Evolutionary conservation across 2,113 vertebrate genomes (phyloP), one percentile per base, ranked within the genome.

Genomic region (Lepisosteus osseus): DNA sequence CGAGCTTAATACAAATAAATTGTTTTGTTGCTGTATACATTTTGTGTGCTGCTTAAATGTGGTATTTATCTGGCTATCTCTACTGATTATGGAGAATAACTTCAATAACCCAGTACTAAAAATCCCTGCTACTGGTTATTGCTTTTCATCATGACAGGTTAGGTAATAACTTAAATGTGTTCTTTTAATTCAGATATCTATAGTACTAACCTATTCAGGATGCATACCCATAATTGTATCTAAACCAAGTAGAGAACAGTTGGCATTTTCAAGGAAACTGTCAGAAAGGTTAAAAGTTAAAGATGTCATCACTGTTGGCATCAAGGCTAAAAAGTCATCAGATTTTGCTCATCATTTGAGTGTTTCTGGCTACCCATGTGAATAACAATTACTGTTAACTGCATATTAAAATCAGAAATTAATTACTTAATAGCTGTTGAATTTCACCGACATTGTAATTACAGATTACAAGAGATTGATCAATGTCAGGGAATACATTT

Each of bases 261-360:
- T 75, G 67, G 55, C 73, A 70, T 72, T 68, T 72, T 68, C 44
- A 70, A 44, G 44, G 65, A 63, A 65, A 54, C 65, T 73, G 65
- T 73, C 67, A 67, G 68, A 54, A 13, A 63, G 69, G 75, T 77
- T 64, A 73, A 64, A 67, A 65, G 76, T 75, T 76, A 77, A 72
- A 81, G 15, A 75, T 42, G 43, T 71, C 68, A 74, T 51, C 42
- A 8, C 55, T 63, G 67, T 67, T 47, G 67, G 57, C 70, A 72
- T 69, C 73, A 67, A 67, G 51, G 68, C 56, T 44, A 69, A 69
- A 45, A 56, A 59, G 67, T 63, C 74, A 69, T 75, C 65, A 59
- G 44, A 56, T 68, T 72, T 67, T 44, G 68, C 67, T 72, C 72
- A 75, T 78, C 54, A 77, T 78, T 75, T 74, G 59, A 74, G 69